Evolutionary conservation across 2,797 vertebrate genomes (phyloP), one percentile per base, ranked within the genome.

Genomic region (Lagorchestes hirsutus): DNA sequence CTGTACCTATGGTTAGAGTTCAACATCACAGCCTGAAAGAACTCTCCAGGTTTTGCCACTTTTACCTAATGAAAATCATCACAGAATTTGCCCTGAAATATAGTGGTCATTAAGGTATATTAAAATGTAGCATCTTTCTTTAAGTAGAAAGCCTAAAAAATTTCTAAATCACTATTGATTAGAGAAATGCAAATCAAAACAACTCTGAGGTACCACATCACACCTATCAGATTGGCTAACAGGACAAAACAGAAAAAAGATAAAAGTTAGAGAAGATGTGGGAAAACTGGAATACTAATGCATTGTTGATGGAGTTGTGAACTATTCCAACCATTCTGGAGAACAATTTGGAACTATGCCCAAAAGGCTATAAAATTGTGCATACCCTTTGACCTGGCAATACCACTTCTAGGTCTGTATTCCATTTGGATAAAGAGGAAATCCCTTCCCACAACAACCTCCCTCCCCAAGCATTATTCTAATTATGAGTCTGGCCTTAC

Each of bases 1-100:
- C 0, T 55, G 74, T 54, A 54, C 40, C n/a, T 56, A n/a, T 10
- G 50, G 52, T 55, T 95, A 91, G 91, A 40, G 27, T 52, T 91
- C 3, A 55, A 14, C 56, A 50, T 90, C 90, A 27, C 52, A 59
- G 52, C 27, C 50, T 54, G 40, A 40, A 27, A 94, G 90, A 95
- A 12, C 55, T 93, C 28, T 96, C 55, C 96, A 96, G 74, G 82
- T 82, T 55, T 12, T 6, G 28, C 59, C 54, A 59, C 8, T 82
- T 94, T 95, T 95, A 74, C 16, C 57, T 92, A 54, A 54, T 6
- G 22, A 56, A 16, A 96, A 92, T 55, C 54, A 24, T 95, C 54
- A 55, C 58, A 55, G 94, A 95, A 28, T 54, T 94, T 28, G 54
- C 9, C 54, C 28, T 93, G 52, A 56, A 56, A 54, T 90, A 93